Evolutionary conservation across 2,888 invertebrate genomes (phyloP), one percentile per base, ranked within the genome.

Genomic region (Erebia epiphron): DNA sequence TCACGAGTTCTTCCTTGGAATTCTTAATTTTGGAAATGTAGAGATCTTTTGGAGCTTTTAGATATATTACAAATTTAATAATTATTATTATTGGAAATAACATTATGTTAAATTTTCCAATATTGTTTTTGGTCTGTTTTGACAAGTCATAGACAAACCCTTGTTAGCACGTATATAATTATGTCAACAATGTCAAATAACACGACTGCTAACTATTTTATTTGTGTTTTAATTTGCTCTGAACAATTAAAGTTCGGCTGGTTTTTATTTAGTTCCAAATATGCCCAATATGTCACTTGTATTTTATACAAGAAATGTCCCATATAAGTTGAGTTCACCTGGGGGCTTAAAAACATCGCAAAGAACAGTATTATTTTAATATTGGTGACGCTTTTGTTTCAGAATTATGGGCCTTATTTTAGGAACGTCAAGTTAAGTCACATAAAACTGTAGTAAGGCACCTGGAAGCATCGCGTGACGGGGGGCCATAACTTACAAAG

Each of bases 211-310:
- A 13, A 43, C 26, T 26, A n/a, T 43, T 46, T 46, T 46, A 5
- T 52, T n/a, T 50, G 16, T 5, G 52, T 52, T 2, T 16, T 16
- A 46, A 52, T 16, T 52, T 52, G 52, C 16, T 52, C 8, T 13
- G 49, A 50, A 18, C 10, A 18, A 54, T 16, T 16, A 16, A 52
- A 54, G 7, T 54, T 54, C 9, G 9, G 14, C n/a, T 58, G 9
- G 35, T 58, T 60, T 61, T 16, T 9, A 13, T 54, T 11, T 4
- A 41, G 57, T 7, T 60, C 61, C 61, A 43, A 43, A 43, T 61
- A 61, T 18, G 61, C 43, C 16, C 43, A 43, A 61, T 35, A 61
- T 61, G 61, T 35, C 54, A 54, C 8, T 46, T 13, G 18, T 16
- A 43, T 43, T 16, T 61, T 16, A 11, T 16, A 46, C 35, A 16